phyloP scores from a whole-genome alignment of 2,888 invertebrate species.

The Ptilodon capucinus region DNA sequence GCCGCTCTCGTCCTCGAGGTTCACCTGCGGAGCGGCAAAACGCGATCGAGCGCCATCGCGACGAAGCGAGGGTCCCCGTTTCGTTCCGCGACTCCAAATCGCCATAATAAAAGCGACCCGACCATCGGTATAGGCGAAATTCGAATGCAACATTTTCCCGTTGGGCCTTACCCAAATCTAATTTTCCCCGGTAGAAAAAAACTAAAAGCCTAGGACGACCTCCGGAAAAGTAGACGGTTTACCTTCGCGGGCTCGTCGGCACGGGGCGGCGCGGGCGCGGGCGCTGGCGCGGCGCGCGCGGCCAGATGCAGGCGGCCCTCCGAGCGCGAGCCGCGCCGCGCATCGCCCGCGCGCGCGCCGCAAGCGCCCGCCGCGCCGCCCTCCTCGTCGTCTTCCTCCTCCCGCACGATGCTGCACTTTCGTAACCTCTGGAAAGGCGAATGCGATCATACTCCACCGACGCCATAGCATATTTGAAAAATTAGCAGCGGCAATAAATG shows the following conservation, averaged over 20 bases:
- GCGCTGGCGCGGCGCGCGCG: constrained; percentile 85
- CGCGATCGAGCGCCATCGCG: background rate
- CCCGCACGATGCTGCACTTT: constrained; percentile 96
- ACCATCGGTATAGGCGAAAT: no score
- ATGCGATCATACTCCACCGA: background rate
- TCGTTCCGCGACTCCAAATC: no score
- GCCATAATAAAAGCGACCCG: no score
- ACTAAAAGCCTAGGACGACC: no score
- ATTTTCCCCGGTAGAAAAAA: no score
- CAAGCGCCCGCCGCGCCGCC: constrained; percentile 78
- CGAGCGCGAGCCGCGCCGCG: constrained; percentile 88
- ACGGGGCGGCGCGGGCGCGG: constrained; percentile 79
- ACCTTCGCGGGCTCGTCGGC: constrained; percentile 80
- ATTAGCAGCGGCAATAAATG: background rate
- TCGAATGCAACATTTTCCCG: no score
- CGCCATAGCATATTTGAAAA: background rate
- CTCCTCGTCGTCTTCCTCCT: constrained; percentile 96
- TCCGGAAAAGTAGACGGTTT: constrained; percentile 1
- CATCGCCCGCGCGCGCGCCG: constrained; percentile 79
- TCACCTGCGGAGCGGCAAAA: constrained; percentile 40
- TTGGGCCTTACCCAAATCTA: no score
- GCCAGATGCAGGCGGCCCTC: constrained; percentile 90
- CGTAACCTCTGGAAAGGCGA: constrained; percentile 82
- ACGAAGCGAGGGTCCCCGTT: no score
- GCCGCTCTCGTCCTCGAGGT: constrained; percentile 60